phyloP scores from a whole-genome alignment of 2,797 vertebrate species.

The Jordanella pulchra region DNA sequence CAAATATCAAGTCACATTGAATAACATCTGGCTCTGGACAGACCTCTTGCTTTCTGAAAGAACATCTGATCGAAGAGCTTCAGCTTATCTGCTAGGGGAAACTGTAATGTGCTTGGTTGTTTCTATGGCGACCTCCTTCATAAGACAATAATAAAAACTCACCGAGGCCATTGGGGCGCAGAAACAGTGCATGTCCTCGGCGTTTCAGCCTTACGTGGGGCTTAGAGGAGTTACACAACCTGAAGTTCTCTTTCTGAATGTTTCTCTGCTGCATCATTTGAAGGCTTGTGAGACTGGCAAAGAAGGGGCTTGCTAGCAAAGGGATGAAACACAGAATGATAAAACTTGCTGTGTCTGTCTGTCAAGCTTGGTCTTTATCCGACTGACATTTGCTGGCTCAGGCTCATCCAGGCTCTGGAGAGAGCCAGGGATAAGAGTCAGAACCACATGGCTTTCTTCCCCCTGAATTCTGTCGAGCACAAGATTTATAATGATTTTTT shows the following conservation, averaged over 20 bases:
- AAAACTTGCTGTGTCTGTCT: slow-evolving; percentile 75
- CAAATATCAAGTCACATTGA: slow-evolving; percentile 48
- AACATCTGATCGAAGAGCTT: slow-evolving; percentile 60
- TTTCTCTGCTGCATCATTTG: slow-evolving; percentile 52
- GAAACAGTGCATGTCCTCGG: slow-evolving; percentile 59
- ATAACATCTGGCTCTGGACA: slow-evolving; percentile 48
- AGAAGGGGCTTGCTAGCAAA: slow-evolving; percentile 71
- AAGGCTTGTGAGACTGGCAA: slow-evolving; percentile 59
- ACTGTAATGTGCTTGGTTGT: slow-evolving; percentile 66
- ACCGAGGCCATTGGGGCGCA: slow-evolving; percentile 64
- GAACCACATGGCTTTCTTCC: slow-evolving; percentile 74
- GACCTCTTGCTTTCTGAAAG: slow-evolving; percentile 40
- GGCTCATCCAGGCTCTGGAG: slow-evolving; percentile 72
- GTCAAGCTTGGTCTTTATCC: slow-evolving; percentile 77
- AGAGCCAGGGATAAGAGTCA: slow-evolving; percentile 74
- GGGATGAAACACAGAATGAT: slow-evolving; percentile 77
- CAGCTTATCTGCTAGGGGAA: slow-evolving; percentile 47
- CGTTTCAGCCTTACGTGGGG: slow-evolving; percentile 51
- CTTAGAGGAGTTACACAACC: slow-evolving; percentile 70
- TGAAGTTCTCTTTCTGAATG: slow-evolving; percentile 64
- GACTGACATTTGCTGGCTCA: slow-evolving; percentile 79
- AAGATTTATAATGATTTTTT: slow-evolving; percentile 43
- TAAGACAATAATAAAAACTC: slow-evolving; percentile 74
- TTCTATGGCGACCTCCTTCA: slow-evolving; percentile 71
- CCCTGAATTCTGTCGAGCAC: slow-evolving; percentile 60